These are phyloP conservation scores for Crenuchus spilurus DNA, from an alignment of 2,797 vertebrate genomes.

Conservation along the genomic window DNA sequence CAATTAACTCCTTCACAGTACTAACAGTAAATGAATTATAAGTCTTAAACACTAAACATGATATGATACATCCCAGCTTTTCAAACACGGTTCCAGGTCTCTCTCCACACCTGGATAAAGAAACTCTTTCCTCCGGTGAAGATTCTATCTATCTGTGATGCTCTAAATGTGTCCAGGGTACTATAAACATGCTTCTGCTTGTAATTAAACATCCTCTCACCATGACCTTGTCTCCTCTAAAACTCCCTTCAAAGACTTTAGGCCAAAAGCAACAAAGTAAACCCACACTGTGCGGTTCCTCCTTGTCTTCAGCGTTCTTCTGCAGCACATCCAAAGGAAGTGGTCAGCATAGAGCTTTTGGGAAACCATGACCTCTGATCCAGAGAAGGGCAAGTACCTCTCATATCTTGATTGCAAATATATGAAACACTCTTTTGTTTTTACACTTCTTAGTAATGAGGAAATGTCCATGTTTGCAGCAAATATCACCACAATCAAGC, in stretches of 20 bases:
- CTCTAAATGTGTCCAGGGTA: background rate
- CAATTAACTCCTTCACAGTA: too few relatives aligned
- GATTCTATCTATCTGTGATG: background rate
- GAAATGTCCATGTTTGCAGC: too few relatives aligned
- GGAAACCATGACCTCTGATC: constrained; percentile 38
- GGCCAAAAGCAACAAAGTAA: background rate
- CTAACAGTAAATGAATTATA: too few relatives aligned
- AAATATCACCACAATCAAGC: too few relatives aligned
- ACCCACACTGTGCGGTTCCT: background rate
- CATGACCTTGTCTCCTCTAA: background rate
- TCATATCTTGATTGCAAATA: too few relatives aligned
- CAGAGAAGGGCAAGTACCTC: constrained; percentile 31
- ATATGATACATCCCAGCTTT: too few relatives aligned
- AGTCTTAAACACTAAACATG: too few relatives aligned
- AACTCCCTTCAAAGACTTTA: background rate
- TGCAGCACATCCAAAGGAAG: constrained; percentile 45
- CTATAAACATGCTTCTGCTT: background rate
- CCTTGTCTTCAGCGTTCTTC: constrained; percentile 27
- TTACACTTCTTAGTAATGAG: too few relatives aligned
- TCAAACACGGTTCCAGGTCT: background rate
- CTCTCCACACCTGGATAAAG: background rate
- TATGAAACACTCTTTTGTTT: too few relatives aligned
- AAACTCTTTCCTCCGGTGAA: background rate
- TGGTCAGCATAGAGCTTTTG: constrained; percentile 49
- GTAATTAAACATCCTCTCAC: background rate